A percentile compares a stretch with the other conserved stretches of the same genome.
phyloP scores from a whole-genome alignment of 1,140 invertebrate species.

The Eupeodes corollae region DNA sequence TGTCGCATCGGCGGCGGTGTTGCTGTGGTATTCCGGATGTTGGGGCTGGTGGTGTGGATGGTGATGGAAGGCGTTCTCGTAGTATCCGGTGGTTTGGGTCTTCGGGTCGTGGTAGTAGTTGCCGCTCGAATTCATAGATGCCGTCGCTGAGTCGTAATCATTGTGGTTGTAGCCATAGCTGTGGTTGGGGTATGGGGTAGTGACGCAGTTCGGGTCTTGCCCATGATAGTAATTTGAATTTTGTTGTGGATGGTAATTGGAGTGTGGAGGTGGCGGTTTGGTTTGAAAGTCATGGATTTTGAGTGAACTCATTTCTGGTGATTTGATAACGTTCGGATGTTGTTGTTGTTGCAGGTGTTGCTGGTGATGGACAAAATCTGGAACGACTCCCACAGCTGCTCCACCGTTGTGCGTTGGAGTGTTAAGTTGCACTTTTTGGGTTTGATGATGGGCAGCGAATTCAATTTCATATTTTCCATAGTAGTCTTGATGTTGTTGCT shows the following conservation, averaged over 20 bases:
- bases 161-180: constrained; percentile 1
- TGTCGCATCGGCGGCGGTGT: background rate
- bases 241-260: constrained; percentile 23
- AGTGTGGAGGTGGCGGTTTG: constrained; percentile 1
- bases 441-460: constrained; percentile 23
- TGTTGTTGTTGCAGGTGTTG: constrained; percentile 11
- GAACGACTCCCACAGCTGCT: background rate
- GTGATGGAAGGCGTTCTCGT: constrained; percentile 30
- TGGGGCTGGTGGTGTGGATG: constrained; percentile 14
- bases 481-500: constrained; percentile 24
- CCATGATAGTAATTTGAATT: constrained; percentile 11
- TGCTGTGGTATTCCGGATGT: background rate
- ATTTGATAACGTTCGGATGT: constrained; percentile 1
- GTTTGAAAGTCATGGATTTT: constrained; percentile 6
- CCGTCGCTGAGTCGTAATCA: background rate
- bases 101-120: constrained; percentile 27
- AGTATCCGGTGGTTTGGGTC: constrained; percentile 19
- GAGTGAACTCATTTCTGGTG: background rate
- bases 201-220: background rate
- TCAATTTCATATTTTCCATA: constrained; percentile 35
- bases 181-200: constrained; percentile 4
- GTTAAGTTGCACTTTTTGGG: background rate
- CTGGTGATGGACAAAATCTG: constrained; percentile 2
- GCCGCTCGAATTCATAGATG: constrained; percentile 12
- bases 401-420: background rate